Conservation (phyloP, 1,140 invertebrate genomes). For the Bombyx mandarina region DNA sequence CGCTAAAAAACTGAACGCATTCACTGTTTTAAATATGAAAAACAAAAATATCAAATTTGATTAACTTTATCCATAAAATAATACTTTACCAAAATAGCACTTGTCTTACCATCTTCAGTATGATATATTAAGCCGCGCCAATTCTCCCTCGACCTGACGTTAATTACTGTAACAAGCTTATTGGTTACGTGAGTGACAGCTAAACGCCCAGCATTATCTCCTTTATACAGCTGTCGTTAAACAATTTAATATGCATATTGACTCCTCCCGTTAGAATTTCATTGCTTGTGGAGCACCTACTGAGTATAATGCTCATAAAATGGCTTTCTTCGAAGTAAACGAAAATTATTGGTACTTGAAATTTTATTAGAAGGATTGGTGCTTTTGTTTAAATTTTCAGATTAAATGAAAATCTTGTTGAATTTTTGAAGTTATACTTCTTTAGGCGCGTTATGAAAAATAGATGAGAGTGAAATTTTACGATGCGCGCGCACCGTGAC, state of each 20-base stretch:
- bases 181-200: conserved; percentile 14
- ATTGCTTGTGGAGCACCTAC: conserved; percentile 3
- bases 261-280: not conserved
- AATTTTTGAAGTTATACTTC: too few species aligned
- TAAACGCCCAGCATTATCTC: conserved; percentile 11
- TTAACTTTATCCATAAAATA: too few species aligned
- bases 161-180: conserved; percentile 12
- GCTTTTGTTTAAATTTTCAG: conserved; percentile 6
- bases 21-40: too few species aligned
- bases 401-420: not conserved
- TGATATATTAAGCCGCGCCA: too few species aligned
- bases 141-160: too few species aligned
- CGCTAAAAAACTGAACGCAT: too few species aligned
- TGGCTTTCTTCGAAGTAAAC: not conserved
- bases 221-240: conserved; percentile 11
- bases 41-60: too few species aligned
- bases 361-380: conserved; percentile 2
- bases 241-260: conserved; percentile 17
- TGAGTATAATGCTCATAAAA: conserved; percentile 1
- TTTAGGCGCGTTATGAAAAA: too few species aligned
- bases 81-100: too few species aligned
- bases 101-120: too few species aligned
- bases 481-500: too few species aligned
- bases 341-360: not conserved
- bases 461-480: too few species aligned